These are phyloP conservation scores for Nycticryphes semicollaris DNA, from an alignment of 2,113 vertebrate genomes.

Conservation along the genomic window DNA sequence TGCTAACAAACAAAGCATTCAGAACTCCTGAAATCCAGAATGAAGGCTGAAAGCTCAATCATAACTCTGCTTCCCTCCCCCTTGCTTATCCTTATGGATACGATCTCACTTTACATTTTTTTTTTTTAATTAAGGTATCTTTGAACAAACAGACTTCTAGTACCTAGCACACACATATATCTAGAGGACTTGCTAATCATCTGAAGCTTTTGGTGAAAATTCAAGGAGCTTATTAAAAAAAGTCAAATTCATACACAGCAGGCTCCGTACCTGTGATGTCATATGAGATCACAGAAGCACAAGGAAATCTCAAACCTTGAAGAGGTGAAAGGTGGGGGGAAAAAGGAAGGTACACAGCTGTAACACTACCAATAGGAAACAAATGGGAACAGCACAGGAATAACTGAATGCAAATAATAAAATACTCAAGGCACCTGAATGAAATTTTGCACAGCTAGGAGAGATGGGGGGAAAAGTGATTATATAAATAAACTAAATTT, in stretches of 20 bases:
- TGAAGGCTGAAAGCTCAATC: conserved; percentile 11
- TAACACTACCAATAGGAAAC: background rate
- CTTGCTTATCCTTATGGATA: background rate
- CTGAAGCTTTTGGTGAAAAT: background rate
- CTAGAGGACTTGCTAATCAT: background rate
- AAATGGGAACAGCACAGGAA: background rate
- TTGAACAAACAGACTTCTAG: background rate
- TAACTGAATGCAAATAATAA: background rate
- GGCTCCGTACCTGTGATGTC: background rate
- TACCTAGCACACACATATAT: background rate
- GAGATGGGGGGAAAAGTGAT: fast-evolving
- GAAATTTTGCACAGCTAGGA: background rate
- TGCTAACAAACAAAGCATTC: conserved; percentile 37
- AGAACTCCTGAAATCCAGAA: conserved; percentile 35
- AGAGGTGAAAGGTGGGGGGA: background rate
- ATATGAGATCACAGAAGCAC: background rate
- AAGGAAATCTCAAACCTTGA: background rate
- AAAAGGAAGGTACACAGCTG: background rate
- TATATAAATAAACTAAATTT: background rate
- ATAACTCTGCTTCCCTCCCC: background rate
- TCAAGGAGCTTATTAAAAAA: background rate
- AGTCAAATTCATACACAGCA: background rate
- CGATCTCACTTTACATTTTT: background rate
- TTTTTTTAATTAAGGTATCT: background rate
- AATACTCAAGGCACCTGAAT: background rate